These are phyloP conservation scores for Pimephales promelas DNA, from an alignment of 2,113 vertebrate species.

Conservation along the genomic window DNA sequence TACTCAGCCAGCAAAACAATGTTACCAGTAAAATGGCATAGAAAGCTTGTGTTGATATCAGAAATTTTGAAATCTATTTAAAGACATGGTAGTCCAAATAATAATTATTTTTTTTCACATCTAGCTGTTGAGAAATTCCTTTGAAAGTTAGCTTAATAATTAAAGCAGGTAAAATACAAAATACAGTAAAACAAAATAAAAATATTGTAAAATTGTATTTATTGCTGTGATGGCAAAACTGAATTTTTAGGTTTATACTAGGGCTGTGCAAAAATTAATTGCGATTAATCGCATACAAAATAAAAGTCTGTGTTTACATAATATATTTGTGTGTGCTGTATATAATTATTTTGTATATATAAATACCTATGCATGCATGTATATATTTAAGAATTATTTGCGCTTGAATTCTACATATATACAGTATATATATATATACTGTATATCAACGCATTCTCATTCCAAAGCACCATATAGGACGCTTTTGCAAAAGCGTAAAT, in stretches of 20 bases:
- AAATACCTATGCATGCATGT: no score
- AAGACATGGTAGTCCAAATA: neutral
- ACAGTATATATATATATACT: no score
- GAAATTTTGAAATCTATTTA: neutral
- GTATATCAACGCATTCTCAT: no score
- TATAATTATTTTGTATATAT: no score
- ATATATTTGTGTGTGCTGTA: no score
- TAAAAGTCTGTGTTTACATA: no score
- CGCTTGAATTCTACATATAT: no score
- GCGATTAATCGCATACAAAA: no score
- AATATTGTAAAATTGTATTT: neutral
- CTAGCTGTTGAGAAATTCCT: neutral
- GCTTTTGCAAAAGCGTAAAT: no score
- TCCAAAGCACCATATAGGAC: no score
- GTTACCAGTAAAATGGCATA: neutral
- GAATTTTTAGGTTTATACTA: neutral
- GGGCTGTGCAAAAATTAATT: no score
- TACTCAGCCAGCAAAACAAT: neutral
- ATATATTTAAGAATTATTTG: no score
- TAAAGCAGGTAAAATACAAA: neutral
- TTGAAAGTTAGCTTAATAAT: neutral
- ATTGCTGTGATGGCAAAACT: neutral
- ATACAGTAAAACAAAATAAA: neutral
- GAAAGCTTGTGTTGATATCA: neutral
- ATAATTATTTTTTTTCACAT: neutral